Conservation (phyloP, 2,888 invertebrate genomes). For the Masnerella sp. region DNA sequence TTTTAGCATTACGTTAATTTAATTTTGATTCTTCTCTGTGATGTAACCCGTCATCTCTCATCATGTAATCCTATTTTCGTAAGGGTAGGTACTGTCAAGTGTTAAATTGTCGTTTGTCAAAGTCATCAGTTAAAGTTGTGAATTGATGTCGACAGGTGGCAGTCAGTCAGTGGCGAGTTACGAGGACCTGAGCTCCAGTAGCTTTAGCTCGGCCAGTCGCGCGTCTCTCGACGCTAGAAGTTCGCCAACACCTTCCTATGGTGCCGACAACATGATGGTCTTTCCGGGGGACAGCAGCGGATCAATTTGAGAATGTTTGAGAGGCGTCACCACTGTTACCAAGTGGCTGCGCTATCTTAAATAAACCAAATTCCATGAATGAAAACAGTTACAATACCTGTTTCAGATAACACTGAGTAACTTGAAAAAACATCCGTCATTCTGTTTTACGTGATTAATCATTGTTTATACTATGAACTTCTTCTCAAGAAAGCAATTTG, state of each 20-base stretch:
- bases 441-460: too few species aligned
- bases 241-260: conserved; percentile 87
- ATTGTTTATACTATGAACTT: too few species aligned
- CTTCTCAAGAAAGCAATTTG: too few species aligned
- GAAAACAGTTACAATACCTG: too few species aligned
- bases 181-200: conserved; percentile 90
- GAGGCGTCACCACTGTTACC: conserved; percentile 70
- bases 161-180: conserved; percentile 81
- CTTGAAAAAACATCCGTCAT: too few species aligned
- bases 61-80: conserved; percentile 29
- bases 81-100: conserved; percentile 39
- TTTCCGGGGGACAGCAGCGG: conserved; percentile 88
- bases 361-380: conserved; percentile 60
- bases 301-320: conserved; percentile 79
- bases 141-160: conserved; percentile 76
- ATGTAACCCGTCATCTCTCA: too few species aligned
- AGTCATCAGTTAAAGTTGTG: not conserved
- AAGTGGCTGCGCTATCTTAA: conserved; percentile 74
- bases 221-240: conserved; percentile 86
- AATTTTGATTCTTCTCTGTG: too few species aligned
- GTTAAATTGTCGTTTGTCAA: not conserved
- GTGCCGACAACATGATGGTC: conserved; percentile 86
- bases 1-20: too few species aligned
- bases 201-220: conserved; percentile 89
- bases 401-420: too few species aligned